Conservation (phyloP, 1,140 invertebrate species). For the Neocloeon triangulifer region DNA sequence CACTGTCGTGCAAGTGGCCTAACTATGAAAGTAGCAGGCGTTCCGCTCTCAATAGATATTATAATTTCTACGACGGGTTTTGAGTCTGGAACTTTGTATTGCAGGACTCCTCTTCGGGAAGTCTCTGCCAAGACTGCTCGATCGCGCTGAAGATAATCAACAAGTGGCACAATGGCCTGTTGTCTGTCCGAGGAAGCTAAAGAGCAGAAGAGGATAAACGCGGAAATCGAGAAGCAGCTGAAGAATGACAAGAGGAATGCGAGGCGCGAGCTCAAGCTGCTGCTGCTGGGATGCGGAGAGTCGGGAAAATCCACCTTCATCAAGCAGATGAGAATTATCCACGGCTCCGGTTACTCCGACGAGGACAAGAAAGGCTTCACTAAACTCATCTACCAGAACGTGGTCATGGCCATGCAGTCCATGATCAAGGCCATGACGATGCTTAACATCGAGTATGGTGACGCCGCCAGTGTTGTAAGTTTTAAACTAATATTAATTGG, state of each 20-base stretch:
- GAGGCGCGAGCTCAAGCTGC: constrained; percentile 92
- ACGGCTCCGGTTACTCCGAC: constrained; percentile 96
- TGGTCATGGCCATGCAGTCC: constrained; percentile 99
- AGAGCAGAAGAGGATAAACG: constrained; percentile 99
- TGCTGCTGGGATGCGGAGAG: constrained; percentile 96
- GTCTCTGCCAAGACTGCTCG: too few species aligned
- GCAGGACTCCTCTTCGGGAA: too few species aligned
- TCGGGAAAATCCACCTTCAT: constrained; percentile 99
- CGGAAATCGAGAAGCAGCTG: constrained; percentile 98
- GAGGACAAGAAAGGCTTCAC: constrained; percentile 97
- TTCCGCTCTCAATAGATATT: too few species aligned
- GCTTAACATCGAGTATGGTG: constrained; percentile 86
- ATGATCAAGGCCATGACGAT: constrained; percentile 99
- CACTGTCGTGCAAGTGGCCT: too few species aligned
- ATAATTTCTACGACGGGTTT: too few species aligned
- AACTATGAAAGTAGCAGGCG: too few species aligned
- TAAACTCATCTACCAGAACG: constrained; percentile 98
- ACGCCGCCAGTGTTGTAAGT: constrained; percentile 64
- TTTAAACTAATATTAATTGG: too few species aligned
- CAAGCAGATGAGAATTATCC: constrained; percentile 99
- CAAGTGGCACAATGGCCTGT: constrained; percentile 94
- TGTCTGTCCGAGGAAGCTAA: constrained; percentile 99
- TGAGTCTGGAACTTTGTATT: too few species aligned
- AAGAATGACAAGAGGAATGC: constrained; percentile 98
- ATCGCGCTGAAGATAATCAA: too few species aligned